These are phyloP conservation scores for Callithrix jacchus DNA, from an alignment of 2,113 vertebrate genomes.

Conservation along the genomic window DNA sequence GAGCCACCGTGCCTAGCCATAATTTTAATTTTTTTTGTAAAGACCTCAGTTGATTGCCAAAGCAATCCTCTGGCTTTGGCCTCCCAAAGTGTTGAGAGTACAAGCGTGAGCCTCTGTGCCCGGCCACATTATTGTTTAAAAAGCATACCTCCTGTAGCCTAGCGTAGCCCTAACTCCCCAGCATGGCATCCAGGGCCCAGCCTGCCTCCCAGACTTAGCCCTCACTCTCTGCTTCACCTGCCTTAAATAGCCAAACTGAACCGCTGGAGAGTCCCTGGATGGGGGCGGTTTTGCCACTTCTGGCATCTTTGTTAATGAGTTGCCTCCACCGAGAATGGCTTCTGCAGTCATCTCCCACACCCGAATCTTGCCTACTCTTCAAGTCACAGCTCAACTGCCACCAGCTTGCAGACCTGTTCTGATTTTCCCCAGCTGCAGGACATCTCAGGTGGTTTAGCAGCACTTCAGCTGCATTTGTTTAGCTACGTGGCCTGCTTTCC, in stretches of 20 bases:
- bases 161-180: not conserved
- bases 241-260: not conserved
- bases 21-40: no score
- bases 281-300: not conserved
- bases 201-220: not conserved
- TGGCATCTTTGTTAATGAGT: not conserved
- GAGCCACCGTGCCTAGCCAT: no score
- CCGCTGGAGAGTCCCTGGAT: not conserved
- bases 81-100: no score
- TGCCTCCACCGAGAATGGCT: not conserved
- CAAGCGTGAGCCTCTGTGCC: no score
- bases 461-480: not conserved
- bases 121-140: not conserved
- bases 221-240: fast-evolving
- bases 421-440: not conserved
- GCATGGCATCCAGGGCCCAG: not conserved
- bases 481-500: not conserved
- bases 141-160: not conserved
- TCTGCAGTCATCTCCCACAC: not conserved
- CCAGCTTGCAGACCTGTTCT: not conserved
- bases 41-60: no score
- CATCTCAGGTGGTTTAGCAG: not conserved
- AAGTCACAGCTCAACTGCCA: not conserved
- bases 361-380: not conserved
- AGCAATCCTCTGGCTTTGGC: no score